Evolutionary conservation across 1,140 invertebrate species (phyloP).

Genomic region (Pomacea maculata): DNA sequence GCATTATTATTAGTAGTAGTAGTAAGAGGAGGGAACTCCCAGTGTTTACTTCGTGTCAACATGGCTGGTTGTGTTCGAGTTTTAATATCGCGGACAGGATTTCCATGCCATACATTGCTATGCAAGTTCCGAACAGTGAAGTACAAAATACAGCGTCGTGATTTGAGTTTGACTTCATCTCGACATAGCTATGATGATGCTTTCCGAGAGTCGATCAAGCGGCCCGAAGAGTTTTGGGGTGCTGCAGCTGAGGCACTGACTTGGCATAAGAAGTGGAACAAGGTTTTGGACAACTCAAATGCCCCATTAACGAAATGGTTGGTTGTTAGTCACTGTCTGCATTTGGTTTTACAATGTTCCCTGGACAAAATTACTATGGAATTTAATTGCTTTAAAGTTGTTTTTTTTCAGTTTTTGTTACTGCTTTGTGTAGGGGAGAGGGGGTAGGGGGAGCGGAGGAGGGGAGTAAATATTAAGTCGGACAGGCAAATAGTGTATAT

Average conservation of each 20-base stretch:
- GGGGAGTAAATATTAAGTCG: too few species aligned
- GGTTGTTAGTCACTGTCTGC: slow-evolving; percentile 21
- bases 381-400: background rate
- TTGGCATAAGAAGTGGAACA: slow-evolving; percentile 84
- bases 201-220: slow-evolving; percentile 75
- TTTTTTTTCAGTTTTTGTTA: background rate
- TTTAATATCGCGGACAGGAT: background rate
- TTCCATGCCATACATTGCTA: background rate
- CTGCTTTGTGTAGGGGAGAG: background rate
- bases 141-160: background rate
- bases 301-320: slow-evolving; percentile 90
- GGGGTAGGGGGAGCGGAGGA: background rate
- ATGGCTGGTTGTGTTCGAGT: slow-evolving; percentile 3
- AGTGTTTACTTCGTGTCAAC: background rate
- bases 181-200: slow-evolving; percentile 72
- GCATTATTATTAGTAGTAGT: background rate
- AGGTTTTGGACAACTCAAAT: slow-evolving; percentile 84
- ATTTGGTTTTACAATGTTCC: background rate
- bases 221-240: slow-evolving; percentile 88
- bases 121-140: background rate
- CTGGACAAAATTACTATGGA: background rate
- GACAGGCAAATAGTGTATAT: background rate
- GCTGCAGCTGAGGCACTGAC: slow-evolving; percentile 77
- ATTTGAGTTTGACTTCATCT: background rate
- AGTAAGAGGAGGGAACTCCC: background rate